These are phyloP conservation scores for Scelioninae gen. 1 DNA, from an alignment of 2,888 invertebrate genomes.

Conservation along the genomic window DNA sequence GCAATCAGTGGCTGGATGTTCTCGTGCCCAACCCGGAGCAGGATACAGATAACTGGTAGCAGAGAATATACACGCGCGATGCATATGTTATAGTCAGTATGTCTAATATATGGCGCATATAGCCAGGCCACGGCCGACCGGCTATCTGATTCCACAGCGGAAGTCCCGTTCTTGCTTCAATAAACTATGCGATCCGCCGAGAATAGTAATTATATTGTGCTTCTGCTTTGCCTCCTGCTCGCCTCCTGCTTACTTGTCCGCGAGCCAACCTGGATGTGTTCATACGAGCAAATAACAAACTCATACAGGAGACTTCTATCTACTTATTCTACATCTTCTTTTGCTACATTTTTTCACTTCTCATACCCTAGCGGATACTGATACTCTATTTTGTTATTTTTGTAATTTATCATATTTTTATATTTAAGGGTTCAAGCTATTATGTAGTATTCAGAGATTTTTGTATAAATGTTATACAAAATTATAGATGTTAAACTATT, in stretches of 20 bases:
- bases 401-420: too few relatives aligned
- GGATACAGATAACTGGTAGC: constrained; percentile 57
- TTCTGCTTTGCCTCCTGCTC: constrained; percentile 28
- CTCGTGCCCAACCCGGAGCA: constrained; percentile 20
- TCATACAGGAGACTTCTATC: constrained; percentile 1
- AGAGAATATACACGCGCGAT: constrained; percentile 68
- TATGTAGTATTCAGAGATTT: too few relatives aligned
- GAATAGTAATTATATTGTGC: constrained; percentile 74
- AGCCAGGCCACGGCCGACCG: constrained; percentile 38
- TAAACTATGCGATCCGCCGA: constrained; percentile 74
- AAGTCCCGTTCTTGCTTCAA: constrained; percentile 78
- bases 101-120: constrained; percentile 65
- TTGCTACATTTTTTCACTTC: background rate
- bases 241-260: constrained; percentile 40
- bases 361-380: background rate
- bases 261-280: constrained; percentile 36
- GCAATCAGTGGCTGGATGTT: constrained; percentile 72
- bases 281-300: constrained; percentile 42
- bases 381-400: too few relatives aligned
- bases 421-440: too few relatives aligned
- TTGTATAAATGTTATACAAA: too few relatives aligned
- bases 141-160: constrained; percentile 77
- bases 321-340: background rate
- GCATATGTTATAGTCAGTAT: constrained; percentile 66
- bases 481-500: too few relatives aligned